A percentile compares a stretch with the other conserved stretches of the same genome.
phyloP scores from a whole-genome alignment of 2,888 invertebrate genomes.

The Xanthostigma xanthostigma region DNA sequence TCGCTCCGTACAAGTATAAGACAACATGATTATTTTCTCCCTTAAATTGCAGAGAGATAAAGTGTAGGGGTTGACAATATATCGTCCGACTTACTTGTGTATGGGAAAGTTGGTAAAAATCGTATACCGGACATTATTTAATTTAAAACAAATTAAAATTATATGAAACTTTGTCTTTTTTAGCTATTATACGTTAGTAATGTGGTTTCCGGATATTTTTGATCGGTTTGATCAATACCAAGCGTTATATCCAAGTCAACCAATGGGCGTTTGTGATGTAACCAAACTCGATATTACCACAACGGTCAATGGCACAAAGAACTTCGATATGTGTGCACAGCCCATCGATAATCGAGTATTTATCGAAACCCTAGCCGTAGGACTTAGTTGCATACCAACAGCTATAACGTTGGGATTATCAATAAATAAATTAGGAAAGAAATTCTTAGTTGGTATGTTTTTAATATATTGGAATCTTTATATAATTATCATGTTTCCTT shows the following conservation, averaged over 20 bases:
- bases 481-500: no score
- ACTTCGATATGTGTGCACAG: conserved; percentile 20
- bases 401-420: conserved; percentile 39
- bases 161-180: conserved; percentile 9
- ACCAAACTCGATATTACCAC: conserved; percentile 28
- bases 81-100: no score
- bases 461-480: no score
- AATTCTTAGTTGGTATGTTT: conserved; percentile 36
- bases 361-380: conserved; percentile 39
- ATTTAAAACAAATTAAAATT: no score
- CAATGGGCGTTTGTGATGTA: conserved; percentile 40
- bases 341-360: conserved; percentile 34
- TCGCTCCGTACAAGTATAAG: no score
- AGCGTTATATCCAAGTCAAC: conserved; percentile 26
- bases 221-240: conserved; percentile 41
- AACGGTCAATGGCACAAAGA: conserved; percentile 4
- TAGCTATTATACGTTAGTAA: conserved; percentile 44
- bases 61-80: no score
- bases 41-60: no score
- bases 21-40: no score
- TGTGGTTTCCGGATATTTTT: conserved; percentile 60
- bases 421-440: conserved; percentile 41
- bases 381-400: conserved; percentile 40
- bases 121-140: no score
- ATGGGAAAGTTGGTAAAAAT: no score